Evolutionary conservation across 2,113 vertebrate species (phyloP).

Genomic region (Melozone crissalis): DNA sequence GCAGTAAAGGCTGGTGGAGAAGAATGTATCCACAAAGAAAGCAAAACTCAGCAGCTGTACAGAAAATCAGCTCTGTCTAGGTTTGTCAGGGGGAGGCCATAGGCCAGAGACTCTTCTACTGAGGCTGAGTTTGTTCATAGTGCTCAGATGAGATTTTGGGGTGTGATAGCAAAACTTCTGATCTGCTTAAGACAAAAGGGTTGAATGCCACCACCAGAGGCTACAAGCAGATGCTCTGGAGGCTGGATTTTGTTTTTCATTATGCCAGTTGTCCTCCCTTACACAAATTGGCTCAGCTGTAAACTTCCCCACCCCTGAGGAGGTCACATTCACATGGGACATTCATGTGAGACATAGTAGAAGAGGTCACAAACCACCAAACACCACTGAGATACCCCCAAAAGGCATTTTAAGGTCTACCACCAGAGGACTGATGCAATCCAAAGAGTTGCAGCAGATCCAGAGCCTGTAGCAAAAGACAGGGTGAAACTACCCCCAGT

Average conservation of each 20-base stretch:
- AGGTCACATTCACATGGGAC: no score
- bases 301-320: background rate
- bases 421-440: background rate
- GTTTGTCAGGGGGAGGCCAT: rapidly evolving
- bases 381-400: background rate
- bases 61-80: background rate
- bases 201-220: background rate
- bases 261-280: background rate
- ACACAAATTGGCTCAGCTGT: background rate
- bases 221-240: background rate
- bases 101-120: background rate
- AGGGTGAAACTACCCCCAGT: background rate
- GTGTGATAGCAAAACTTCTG: background rate
- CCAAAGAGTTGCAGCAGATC: background rate
- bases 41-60: background rate
- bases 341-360: background rate
- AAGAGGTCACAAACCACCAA: background rate
- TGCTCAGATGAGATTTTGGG: background rate
- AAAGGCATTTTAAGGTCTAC: background rate
- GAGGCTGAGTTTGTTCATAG: rapidly evolving
- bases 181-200: rapidly evolving
- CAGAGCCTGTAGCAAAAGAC: background rate
- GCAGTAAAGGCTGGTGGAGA: background rate
- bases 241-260: background rate
- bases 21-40: background rate